Evolutionary conservation across 2,797 vertebrate species (phyloP), one percentile per base, ranked within the genome.

Genomic region (Tarsius wallacei): DNA sequence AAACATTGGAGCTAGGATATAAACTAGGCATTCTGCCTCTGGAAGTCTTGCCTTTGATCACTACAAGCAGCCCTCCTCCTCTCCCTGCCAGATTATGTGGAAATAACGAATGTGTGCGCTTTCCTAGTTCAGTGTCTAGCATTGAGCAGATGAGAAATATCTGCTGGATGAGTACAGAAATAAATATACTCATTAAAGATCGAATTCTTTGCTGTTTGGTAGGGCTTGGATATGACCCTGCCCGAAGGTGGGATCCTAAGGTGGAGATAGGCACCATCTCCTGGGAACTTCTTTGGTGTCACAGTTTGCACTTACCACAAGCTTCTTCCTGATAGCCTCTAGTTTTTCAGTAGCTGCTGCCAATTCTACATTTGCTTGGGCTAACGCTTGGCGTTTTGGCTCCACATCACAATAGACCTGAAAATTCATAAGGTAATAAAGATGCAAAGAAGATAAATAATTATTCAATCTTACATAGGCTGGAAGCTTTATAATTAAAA

Each of bases 321-420:
- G 95, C 80, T 99, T 99, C 96, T 99, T 99, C 88, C 99, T 98
- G 92, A 99, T 97, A n/a, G 97, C 90, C 93, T 98, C 93, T n/a
- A 99, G 93, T 98, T 99, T 99, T 96, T 98, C 98, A 42, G 99
- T 99, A 88, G 99, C 99, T 80, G 97, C 97, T 91, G 99, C 98
- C 91, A 99, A 96, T 63, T 99, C 99, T 78, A 91, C 61, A 96
- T 99, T 99, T 96, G 99, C 99, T 95, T 99, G 98, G 51, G 98
- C 97, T 94, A 99, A 96, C 0, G 97, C 99, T 90, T 98, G 98
- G 28, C 98, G 98, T 98, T 99, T 99, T 22, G 99, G 99, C 96
- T 99, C 99, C 55, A 99, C 99, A 7, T 99, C 99, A 98, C 99
- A 99, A 97, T 98, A 99, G 90, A 99, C 99, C 99, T 99, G 98